Base-by-base conservation (phyloP, 2,888 invertebrate species). In the Fragum whitleyi region DNA sequence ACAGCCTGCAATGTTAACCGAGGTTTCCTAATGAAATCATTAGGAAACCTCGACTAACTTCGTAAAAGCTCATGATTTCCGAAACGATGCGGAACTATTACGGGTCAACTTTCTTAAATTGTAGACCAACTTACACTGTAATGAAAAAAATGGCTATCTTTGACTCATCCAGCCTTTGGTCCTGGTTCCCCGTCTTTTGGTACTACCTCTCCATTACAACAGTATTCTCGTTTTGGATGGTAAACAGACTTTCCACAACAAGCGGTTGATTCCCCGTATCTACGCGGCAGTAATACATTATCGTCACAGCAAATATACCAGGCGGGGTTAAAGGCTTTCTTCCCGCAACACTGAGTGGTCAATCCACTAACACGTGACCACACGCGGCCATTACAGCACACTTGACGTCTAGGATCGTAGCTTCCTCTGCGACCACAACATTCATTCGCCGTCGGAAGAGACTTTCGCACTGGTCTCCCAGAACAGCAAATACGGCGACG, bases 181-280 rank as follows among this genome's bases (percentile, higher is more conserved):
- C 2, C 19, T 7, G 59, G 59, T 26, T 9, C 19, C 1, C n/a
- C 65, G 16, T 23, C 42, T 65, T 65, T 65, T 16, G 65, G 47
- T 23, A 65, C 36, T 3, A 65, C 65, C 26, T 65, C 26, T 21
- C 26, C 72, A 29, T 80, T 72, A 42, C 79, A 80, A 55, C 75
- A 80, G 26, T 59, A 51, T 21, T 68, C 61, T 23, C 14, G 14
- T 39, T 23, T n/a, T 11, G 75, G 75, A 39, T 76, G 59, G 57
- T 68, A 80, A 16, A 73, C 47, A 26, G 67, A 47, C 2, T 32
- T 61, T 36, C 75, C 79, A 59, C 79, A 80, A 62, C 79, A 80
- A 3, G 67, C 68, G 0, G 79, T 76, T 2, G 67, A 29, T 11
- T 75, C 59, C 32, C 73, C 76, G 36, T 68, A 76, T 16, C 26